Conservation (phyloP, 2,888 invertebrate genomes). For the Lasioglossum vierecki region DNA sequence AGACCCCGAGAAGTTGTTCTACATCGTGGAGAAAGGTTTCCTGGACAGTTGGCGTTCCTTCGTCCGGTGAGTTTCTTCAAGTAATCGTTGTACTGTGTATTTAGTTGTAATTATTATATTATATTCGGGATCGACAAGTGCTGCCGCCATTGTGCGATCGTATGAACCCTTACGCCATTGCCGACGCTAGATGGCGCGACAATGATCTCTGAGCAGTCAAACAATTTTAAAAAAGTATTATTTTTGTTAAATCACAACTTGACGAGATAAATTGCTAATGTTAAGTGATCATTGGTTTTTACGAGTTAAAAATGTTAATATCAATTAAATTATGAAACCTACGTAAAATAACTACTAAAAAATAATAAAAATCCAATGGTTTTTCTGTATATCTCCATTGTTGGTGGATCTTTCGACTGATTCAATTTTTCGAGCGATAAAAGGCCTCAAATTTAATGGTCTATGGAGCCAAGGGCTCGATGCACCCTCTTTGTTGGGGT, state of each 20-base stretch:
- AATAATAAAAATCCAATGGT: neutral
- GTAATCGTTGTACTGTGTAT: neutral
- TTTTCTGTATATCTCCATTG: neutral
- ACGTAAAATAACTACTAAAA: neutral
- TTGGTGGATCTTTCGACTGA: neutral
- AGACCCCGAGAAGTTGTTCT: constrained; percentile 72
- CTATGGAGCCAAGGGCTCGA: neutral
- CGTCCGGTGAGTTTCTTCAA: constrained; percentile 77
- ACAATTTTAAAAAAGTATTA: neutral
- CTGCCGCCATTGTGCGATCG: neutral
- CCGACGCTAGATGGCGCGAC: neutral
- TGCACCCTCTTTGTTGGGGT: neutral
- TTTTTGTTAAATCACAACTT: neutral
- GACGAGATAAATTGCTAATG: neutral
- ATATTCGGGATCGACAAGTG: neutral
- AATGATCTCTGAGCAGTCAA: neutral
- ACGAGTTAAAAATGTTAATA: neutral
- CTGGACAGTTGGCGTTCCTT: constrained; percentile 80
- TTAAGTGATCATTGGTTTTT: neutral
- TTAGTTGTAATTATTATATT: neutral
- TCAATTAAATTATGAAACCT: neutral
- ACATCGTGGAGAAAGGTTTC: constrained; percentile 79
- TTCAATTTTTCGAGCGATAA: neutral
- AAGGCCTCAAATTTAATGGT: neutral
- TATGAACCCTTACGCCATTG: neutral